Evolutionary conservation across 2,888 invertebrate species (phyloP), one percentile per base, ranked within the genome.

Genomic region (Drosophila acutilabella): DNA sequence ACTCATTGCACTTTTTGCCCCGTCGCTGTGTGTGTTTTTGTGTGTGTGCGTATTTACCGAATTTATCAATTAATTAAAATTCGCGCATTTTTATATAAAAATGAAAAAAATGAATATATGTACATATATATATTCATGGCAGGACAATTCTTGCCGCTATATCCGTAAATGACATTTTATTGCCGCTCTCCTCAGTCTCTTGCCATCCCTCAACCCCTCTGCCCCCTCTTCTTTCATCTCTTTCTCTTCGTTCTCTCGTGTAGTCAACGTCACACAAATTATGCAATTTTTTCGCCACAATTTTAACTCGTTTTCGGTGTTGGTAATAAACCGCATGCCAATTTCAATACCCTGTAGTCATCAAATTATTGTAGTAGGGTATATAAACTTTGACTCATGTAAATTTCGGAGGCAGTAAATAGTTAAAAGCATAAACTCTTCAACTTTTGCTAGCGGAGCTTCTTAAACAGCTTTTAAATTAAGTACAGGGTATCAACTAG

Each of bases 41-140:
- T 14, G 50, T 33, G 48, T 51, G 36, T 53, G 58, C 71, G 52
- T 64, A 20, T 74, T 89, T 86, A 88, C 83, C 84, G 86, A 89
- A 86, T 86, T 86, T 86, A 90, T 89, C 86, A 86, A 86, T 86
- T 86, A 86, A 86, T 86, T 86, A 89, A 86, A 89, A 86, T 89
- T 85, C 89, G 90, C 84, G 86, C 88, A 86, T 89, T 90, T 74
- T 74, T 83, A 75, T 82, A 74, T 69, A 69, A 73, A 84, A 84
- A 84, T 81, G 71, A 67, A 80, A 83, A 69, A 67, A 69, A 53
- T 62, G 56, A 51, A 44, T 50, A 45, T 71, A 64, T 41, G 38
- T 52, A 58, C 56, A 71, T 68, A 56, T 60, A 60, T 66, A 50
- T 51, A 56, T 61, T 52, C 56, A 56, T 64, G 82, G 51, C 65